Conservation (phyloP, 2,888 invertebrate species). For the Congeria kusceri region DNA sequence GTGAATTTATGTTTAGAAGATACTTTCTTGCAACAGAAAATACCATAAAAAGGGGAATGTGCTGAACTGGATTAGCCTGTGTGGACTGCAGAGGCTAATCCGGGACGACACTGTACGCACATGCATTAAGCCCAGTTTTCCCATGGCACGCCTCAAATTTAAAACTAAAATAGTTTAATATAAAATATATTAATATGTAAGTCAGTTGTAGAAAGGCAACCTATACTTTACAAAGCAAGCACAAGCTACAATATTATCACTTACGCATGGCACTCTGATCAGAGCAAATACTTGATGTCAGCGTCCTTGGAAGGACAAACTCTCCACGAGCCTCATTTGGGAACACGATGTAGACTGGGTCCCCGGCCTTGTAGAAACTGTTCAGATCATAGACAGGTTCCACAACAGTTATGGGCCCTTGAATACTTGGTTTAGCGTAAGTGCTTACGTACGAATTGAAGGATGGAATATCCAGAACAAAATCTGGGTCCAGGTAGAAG, state of each 20-base stretch:
- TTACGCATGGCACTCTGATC: conserved; percentile 80
- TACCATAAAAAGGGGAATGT: too few species aligned
- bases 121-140: too few species aligned
- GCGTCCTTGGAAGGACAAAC: conserved; percentile 71
- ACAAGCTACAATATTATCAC: not conserved
- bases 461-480: conserved; percentile 67
- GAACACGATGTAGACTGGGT: conserved; percentile 77
- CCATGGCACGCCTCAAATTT: too few species aligned
- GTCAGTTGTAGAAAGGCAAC: too few species aligned
- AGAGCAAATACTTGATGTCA: conserved; percentile 70
- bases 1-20: too few species aligned
- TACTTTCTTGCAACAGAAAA: too few species aligned
- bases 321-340: conserved; percentile 69
- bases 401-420: conserved; percentile 36
- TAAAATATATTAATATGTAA: too few species aligned
- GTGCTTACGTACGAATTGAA: conserved; percentile 72
- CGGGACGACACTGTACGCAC: too few species aligned
- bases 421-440: conserved; percentile 73
- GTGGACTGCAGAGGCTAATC: too few species aligned
- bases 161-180: too few species aligned
- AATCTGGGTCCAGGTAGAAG: conserved; percentile 79
- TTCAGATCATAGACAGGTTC: conserved; percentile 46
- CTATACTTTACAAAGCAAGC: too few species aligned
- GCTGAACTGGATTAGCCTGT: too few species aligned
- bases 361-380: conserved; percentile 75